phyloP scores from a whole-genome alignment of 2,888 invertebrate genomes.

The Gerris lacustris region DNA sequence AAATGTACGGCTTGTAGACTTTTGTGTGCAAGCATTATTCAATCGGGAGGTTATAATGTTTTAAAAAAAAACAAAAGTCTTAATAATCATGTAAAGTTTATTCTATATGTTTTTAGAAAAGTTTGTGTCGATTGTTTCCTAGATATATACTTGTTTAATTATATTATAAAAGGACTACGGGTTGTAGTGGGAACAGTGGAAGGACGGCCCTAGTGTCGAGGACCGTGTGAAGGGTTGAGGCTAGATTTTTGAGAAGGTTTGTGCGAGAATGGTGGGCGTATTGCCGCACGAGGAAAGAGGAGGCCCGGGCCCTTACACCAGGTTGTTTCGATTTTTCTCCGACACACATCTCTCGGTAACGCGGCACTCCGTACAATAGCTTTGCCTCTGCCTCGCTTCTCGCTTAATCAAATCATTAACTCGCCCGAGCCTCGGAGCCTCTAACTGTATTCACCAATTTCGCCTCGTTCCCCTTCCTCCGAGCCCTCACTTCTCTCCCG shows the following conservation, averaged over 20 bases:
- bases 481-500: neutral
- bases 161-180: too few relatives aligned
- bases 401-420: constrained; percentile 1
- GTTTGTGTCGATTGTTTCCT: too few relatives aligned
- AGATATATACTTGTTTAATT: too few relatives aligned
- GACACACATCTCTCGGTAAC: neutral
- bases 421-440: neutral
- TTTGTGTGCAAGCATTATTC: too few relatives aligned
- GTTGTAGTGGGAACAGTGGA: too few relatives aligned
- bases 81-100: too few relatives aligned
- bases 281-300: neutral
- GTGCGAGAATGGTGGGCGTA: neutral
- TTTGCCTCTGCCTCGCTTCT: neutral
- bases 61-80: too few relatives aligned
- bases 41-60: too few relatives aligned
- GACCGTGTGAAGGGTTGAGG: neutral
- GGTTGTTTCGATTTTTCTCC: neutral
- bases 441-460: neutral
- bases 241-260: neutral
- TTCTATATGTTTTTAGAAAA: too few relatives aligned
- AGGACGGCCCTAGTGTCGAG: too few relatives aligned
- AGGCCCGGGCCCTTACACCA: neutral
- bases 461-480: neutral
- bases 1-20: too few relatives aligned
- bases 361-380: neutral